Evolutionary conservation across 92 coral and sea anemone genomes (phyloP), one percentile per base, ranked within the genome.

Genomic region (Desmophyllum pertusum): DNA sequence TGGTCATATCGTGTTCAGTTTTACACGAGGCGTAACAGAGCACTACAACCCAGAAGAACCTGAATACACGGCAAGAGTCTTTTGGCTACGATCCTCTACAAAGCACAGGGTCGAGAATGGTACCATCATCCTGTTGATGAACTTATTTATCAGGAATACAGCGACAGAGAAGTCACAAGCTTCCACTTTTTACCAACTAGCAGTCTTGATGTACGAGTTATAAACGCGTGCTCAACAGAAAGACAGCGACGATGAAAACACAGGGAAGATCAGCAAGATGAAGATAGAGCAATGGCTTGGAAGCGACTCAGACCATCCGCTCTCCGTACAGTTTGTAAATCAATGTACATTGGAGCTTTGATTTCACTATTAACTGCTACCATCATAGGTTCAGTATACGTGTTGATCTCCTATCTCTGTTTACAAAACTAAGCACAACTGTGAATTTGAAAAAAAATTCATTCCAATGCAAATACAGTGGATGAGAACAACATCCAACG

Each of bases 231-330:
- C n/a, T n/a, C n/a, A n/a, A n/a, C n/a, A n/a, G n/a, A n/a, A n/a
- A n/a, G n/a, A n/a, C n/a, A n/a, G n/a, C n/a, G n/a, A n/a, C n/a
- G n/a, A n/a, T n/a, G n/a, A n/a, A n/a, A n/a, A n/a, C n/a, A n/a
- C n/a, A n/a, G n/a, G 23, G 70, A 65, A 35, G n/a, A 36, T 13
- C 39, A 19, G 33, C 70, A 46, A 46, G 62, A 73, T 33, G 62
- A 73, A 43, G 63, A 73, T 48, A 50, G 10, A 29, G 78, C 59
- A 31, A 73, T 73, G 78, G 57, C 78, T 73, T 73, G 78, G 78
- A 73, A 73, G 78, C 78, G 61, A 29, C 78, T 73, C 78, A 73
- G 78, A 73, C 78, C 78, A 73, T 73, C 78, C 29, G 78, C 78
- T 46, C 78, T 73, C 59, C 40, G 57, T 1, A 73, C 78, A 33